Evolutionary conservation across 2,888 invertebrate species (phyloP), one percentile per base, ranked within the genome.

Genomic region (Platerodrilus igneus): DNA sequence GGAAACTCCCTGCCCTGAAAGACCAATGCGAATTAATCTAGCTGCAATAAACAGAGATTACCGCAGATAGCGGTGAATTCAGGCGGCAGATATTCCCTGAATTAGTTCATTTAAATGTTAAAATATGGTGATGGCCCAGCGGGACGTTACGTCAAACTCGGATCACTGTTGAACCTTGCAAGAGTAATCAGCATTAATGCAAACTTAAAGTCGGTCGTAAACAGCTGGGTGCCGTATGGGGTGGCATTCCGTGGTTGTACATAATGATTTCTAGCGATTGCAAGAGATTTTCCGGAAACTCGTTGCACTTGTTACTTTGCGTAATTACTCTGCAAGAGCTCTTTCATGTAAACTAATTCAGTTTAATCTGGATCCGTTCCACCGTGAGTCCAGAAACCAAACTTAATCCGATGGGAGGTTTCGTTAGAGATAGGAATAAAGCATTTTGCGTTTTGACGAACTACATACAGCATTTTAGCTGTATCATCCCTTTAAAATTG

Each of bases 51-150:
- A 50, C 51, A 51, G 45, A 45, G 49, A 51, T 48, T 49, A 51
- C 47, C 41, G 38, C 41, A 46, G 41, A 46, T 46, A 36, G 48
- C 50, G 47, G 43, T 45, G 50, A 51, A 51, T 51, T 46, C 41
- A 41, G 40, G 45, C 41, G 48, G 45, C 44, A 48, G 48, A 51
- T 48, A 51, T 51, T 46, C 42, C 42, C 45, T n/a, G 47, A 49
- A 51, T 51, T 49, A 47, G 47, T 49, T 45, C 45, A 47, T 49
- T 49, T 49, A 45, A 51, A 51, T 50, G 50, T 50, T 50, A 50
- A 50, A 50, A 46, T 50, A 50, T 50, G 50, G 46, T 50, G 50
- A 50, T 50, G 35, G 45, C 36, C 21, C 36, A 32, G 30, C 31
- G 45, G 36, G 36, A 42, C 37, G 37, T 30, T 30, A 26, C 30